A percentile compares a stretch with the other conserved stretches of the same genome.
Evolutionary conservation across 2,797 vertebrate genomes (phyloP).

Genomic region (Chiloscyllium punctatum): DNA sequence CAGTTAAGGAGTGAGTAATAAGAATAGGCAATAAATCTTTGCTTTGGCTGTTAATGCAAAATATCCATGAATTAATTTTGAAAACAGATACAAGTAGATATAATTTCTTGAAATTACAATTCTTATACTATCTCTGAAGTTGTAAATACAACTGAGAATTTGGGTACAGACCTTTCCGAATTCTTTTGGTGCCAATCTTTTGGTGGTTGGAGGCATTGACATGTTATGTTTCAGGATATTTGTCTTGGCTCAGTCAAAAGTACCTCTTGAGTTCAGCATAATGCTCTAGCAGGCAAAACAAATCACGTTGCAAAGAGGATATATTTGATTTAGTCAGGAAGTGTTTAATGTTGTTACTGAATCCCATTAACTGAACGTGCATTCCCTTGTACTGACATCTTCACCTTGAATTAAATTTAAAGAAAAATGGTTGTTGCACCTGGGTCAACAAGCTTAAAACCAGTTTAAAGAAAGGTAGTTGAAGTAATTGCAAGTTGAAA

Average conservation of each 20-base stretch:
- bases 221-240: neutral
- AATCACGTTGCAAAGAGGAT: neutral
- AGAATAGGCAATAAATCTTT: neutral
- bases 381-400: neutral
- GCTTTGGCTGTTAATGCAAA: neutral
- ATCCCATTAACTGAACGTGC: neutral
- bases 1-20: neutral
- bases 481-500: neutral
- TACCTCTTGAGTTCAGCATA: neutral
- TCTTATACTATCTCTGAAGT: neutral
- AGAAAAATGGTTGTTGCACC: neutral
- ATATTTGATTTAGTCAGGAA: neutral
- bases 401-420: neutral
- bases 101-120: neutral
- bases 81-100: neutral
- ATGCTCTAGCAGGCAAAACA: neutral
- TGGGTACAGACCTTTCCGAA: neutral
- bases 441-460: neutral
- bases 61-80: neutral
- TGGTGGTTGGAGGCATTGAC: neutral
- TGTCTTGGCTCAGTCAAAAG: neutral
- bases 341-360: neutral
- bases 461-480: neutral
- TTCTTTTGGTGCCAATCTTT: neutral
- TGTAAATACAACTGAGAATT: neutral